Percentiles rank a stretch among this genome's conserved stretches.
These are phyloP conservation scores for Carassius gibelio DNA, from an alignment of 2,113 vertebrate genomes.

Conservation along the genomic window DNA sequence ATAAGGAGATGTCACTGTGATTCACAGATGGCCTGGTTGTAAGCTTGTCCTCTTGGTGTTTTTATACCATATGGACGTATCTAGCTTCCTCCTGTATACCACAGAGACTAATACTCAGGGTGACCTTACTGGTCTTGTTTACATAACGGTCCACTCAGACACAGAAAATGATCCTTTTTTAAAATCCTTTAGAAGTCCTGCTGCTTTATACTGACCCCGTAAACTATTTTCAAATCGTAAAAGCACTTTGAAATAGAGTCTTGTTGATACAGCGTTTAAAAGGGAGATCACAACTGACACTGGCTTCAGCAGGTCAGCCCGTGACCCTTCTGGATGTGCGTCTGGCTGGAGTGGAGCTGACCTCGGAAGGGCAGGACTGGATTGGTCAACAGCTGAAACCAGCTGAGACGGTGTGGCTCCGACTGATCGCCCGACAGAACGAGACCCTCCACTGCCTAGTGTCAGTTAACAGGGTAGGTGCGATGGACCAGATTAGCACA, in stretches of 20 bases:
- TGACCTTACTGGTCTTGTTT: background rate
- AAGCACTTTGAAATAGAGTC: conserved; percentile 39
- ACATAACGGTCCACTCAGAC: background rate
- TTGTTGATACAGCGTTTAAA: background rate
- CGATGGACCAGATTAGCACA: background rate
- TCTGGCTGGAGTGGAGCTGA: conserved; percentile 89
- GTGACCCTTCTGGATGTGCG: conserved; percentile 76
- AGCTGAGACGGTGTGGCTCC: conserved; percentile 83
- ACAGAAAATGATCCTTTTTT: background rate
- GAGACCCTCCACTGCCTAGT: conserved; percentile 83
- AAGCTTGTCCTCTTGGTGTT: background rate
- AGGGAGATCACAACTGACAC: background rate
- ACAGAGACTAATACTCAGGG: background rate
- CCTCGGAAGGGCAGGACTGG: conserved; percentile 78
- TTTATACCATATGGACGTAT: conserved; percentile 6
- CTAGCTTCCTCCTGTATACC: background rate
- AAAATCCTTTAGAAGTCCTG: background rate
- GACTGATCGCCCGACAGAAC: conserved; percentile 83
- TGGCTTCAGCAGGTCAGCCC: conserved; percentile 68
- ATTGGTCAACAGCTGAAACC: conserved; percentile 77
- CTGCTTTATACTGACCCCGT: background rate
- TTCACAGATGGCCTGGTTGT: conserved; percentile 21
- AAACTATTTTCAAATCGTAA: conserved; percentile 31
- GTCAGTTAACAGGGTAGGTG: conserved; percentile 80
- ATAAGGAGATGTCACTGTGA: background rate